A percentile compares a stretch with the other conserved stretches of the same genome.
Conservation (phyloP, 2,888 invertebrate genomes). For the Archips xylosteana region DNA sequence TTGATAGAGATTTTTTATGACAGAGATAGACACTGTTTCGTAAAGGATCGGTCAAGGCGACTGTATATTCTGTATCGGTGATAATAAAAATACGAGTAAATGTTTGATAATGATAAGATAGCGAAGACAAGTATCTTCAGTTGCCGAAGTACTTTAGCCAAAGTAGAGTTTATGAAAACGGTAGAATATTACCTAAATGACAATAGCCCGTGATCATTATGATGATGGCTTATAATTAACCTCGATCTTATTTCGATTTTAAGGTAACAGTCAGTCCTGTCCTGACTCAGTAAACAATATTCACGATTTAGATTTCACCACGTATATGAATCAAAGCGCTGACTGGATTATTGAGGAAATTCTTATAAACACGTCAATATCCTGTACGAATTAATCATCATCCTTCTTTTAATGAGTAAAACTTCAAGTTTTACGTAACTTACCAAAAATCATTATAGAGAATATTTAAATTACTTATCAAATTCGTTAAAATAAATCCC, state of each 20-base stretch:
- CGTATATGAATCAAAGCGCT: background rate
- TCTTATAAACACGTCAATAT: background rate
- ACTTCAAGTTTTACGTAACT: background rate
- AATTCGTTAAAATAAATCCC: background rate
- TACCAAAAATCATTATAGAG: background rate
- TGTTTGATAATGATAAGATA: slow-evolving; percentile 43
- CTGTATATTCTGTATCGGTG: slow-evolving; percentile 32
- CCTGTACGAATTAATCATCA: background rate
- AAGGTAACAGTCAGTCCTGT: too few species aligned
- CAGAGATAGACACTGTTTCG: slow-evolving; percentile 7
- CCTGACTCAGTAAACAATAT: too few species aligned
- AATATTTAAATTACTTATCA: background rate
- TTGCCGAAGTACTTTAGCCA: background rate
- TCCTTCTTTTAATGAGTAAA: background rate
- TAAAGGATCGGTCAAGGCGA: slow-evolving; percentile 59
- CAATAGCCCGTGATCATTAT: background rate
- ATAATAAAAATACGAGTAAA: slow-evolving; percentile 39
- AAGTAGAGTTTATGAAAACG: background rate
- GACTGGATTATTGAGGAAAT: background rate
- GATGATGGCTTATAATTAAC: background rate
- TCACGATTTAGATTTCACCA: too few species aligned
- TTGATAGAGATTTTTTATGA: slow-evolving; percentile 7
- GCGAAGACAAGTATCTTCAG: background rate
- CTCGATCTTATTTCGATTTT: background rate
- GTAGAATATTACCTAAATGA: background rate